Evolutionary conservation across 2,888 invertebrate species (phyloP).

Genomic region (Limnephilus rhombicus): DNA sequence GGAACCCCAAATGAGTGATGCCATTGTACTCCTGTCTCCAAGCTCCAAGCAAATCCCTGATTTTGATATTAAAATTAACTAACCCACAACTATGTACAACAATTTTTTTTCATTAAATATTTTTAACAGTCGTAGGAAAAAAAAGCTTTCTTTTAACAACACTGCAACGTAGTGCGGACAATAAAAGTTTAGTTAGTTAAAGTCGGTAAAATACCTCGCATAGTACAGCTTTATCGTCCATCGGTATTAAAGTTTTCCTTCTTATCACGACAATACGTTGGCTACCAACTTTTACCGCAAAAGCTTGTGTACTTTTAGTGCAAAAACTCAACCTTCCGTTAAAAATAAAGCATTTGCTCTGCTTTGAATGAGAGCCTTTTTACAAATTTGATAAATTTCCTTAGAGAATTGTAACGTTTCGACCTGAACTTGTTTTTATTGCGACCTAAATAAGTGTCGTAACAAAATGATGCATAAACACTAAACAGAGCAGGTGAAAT

Average conservation of each 20-base stretch:
- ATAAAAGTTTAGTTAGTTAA: neutral
- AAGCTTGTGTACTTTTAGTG: neutral
- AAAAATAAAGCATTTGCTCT: neutral
- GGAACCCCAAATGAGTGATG: too few species aligned
- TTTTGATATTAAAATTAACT: too few species aligned
- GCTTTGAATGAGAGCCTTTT: neutral
- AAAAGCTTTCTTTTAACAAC: too few species aligned
- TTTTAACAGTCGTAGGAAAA: too few species aligned
- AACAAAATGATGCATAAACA: neutral
- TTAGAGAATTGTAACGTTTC: neutral
- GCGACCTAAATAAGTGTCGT: neutral
- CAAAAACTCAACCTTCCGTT: neutral
- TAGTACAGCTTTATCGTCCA: neutral
- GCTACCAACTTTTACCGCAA: neutral
- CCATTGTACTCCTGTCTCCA: too few species aligned
- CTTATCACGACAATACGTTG: neutral
- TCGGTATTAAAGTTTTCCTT: neutral
- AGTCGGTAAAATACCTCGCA: neutral
- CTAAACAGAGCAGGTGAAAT: neutral
- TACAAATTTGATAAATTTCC: neutral
- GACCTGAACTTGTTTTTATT: neutral
- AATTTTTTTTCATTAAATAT: too few species aligned
- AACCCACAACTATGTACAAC: too few species aligned
- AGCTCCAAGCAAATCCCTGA: too few species aligned
- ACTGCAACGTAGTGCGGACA: neutral